Base-by-base conservation (phyloP, 2,888 invertebrate genomes). In the Acrobeloides nanus region DNA sequence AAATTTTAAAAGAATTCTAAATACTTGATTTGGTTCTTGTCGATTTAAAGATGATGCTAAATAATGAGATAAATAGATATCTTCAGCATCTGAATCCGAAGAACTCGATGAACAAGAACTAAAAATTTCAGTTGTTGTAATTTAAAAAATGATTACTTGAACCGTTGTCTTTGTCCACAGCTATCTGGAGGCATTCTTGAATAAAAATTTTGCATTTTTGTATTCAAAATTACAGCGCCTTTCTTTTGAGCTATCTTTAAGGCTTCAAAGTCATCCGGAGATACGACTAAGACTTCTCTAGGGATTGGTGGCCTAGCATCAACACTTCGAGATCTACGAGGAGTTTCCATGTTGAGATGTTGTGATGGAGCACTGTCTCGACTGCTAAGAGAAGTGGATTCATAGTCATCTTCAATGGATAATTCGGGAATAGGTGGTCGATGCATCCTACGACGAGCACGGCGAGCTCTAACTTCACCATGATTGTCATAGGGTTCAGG, bases 121-220 rank as follows among this genome's bases (percentile, higher is more conserved):
- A n/a, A n/a, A n/a, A n/a, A n/a, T n/a, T n/a, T n/a, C n/a, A n/a
- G n/a, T n/a, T n/a, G n/a, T n/a, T n/a, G n/a, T n/a, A n/a, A n/a
- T n/a, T n/a, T n/a, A n/a, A n/a, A n/a, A n/a, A n/a, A n/a, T n/a
- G n/a, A n/a, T n/a, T n/a, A n/a, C n/a, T n/a, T n/a, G n/a, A n/a
- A n/a, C n/a, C n/a, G n/a, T n/a, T n/a, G n/a, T n/a, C n/a, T n/a
- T n/a, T n/a, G n/a, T n/a, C n/a, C n/a, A n/a, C n/a, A n/a, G n/a
- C n/a, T n/a, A n/a, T 49, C 52, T 10, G 53, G 53, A 0, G 53
- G 53, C 53, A 53, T 53, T 42, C 53, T 21, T 5, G 53, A 54
- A 23, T 53, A 53, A 46, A 48, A 53, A 32, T 53, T 53, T 26
- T 53, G 53, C n/a, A 31, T 43, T 34, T 25, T 34, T 15, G 31